Evolutionary conservation across 2,888 invertebrate species (phyloP), one percentile per base, ranked within the genome.

Genomic region (Drosophila emarginata): DNA sequence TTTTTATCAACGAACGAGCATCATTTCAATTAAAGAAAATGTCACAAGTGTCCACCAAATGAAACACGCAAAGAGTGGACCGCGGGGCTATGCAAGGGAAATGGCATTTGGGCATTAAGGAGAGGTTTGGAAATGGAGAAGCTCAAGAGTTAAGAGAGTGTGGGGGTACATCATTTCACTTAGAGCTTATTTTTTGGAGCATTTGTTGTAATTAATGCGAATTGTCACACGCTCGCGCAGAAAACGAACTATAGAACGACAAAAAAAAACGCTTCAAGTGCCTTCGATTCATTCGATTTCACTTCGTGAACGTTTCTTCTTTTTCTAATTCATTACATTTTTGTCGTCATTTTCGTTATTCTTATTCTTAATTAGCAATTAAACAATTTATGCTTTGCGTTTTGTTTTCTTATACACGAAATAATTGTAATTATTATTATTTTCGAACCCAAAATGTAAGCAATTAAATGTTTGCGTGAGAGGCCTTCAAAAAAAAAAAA

Each of bases 1-100:
- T 73, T 85, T 88, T 86, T 86, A 89, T 86, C 89, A 86, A 88
- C 79, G 72, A 89, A 88, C 89, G 83, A 83, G 84, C 86, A 89
- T 86, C 86, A 89, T 86, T 86, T 86, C 89, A 89, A 86, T 86
- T 86, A 89, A 54, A 85, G 88, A 88, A 88, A 88, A 89, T 86
- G 85, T 86, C 89, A 85, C 85, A 85, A 82, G 73, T 77, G 86
- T 78, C 89, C 83, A 76, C 87, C 67, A 68, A 67, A 74, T 69
- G 56, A 51, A 71, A 73, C 71, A 71, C 71, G 71, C 71, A 67
- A 71, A 71, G 45, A 45, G 21, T 21, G 67, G 60, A 26, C 32
- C 9, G 21, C 4, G 67, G 56, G 37, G 23, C n/a, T n/a, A n/a
- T n/a, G n/a, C n/a, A 4, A 9, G 21, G 26, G 9, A 32, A 4